These are phyloP conservation scores for Semicossyphus pulcher DNA, from an alignment of 2,113 vertebrate species.

Conservation along the genomic window DNA sequence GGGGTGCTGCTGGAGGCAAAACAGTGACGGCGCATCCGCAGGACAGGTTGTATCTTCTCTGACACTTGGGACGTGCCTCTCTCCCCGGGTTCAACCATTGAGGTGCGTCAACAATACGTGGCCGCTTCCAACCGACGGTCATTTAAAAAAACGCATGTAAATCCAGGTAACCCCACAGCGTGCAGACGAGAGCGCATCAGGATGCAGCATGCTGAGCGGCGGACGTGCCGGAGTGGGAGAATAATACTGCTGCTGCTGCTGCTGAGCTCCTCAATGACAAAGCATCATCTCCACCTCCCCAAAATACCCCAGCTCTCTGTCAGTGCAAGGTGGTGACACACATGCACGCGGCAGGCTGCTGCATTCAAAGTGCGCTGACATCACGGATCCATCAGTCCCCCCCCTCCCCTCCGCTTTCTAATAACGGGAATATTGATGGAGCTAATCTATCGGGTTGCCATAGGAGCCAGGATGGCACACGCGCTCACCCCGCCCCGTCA, in stretches of 20 bases:
- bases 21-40: conserved; percentile 74
- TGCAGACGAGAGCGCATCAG: conserved; percentile 71
- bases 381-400: conserved; percentile 85
- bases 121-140: conserved; percentile 54
- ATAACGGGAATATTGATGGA: conserved; percentile 89
- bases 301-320: conserved; percentile 58
- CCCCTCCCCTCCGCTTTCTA: conserved; percentile 77
- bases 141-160: conserved; percentile 49
- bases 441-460: conserved; percentile 90
- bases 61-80: conserved; percentile 74
- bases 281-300: conserved; percentile 74
- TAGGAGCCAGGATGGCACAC: conserved; percentile 88
- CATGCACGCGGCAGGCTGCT: conserved; percentile 50
- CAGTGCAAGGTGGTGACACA: conserved; percentile 68
- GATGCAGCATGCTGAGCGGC: conserved; percentile 79
- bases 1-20: conserved; percentile 59
- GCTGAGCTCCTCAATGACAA: conserved; percentile 82
- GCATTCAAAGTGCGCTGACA: conserved; percentile 80
- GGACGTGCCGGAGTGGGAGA: conserved; percentile 76
- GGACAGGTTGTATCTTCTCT: conserved; percentile 70
- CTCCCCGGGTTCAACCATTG: conserved; percentile 67
- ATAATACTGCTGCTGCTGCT: conserved; percentile 59
- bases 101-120: conserved; percentile 64
- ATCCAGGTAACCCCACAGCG: conserved; percentile 66
- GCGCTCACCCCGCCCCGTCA: conserved; percentile 87